Conservation (phyloP, 1,140 invertebrate genomes). For the Campoletis sonorensis region DNA sequence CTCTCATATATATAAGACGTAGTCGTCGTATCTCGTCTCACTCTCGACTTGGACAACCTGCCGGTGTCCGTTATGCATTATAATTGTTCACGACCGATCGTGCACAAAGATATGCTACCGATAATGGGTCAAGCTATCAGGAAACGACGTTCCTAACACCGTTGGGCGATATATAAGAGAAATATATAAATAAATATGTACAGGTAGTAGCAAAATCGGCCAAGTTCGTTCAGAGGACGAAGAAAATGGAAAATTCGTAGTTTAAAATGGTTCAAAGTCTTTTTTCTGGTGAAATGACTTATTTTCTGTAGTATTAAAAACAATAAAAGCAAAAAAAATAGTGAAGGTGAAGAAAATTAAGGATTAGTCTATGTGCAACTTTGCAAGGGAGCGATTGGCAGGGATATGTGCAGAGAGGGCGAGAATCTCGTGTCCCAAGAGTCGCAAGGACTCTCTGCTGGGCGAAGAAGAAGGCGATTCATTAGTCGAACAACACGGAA, state of each 20-base stretch:
- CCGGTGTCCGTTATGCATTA: conserved; percentile 61
- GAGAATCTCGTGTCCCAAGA: conserved; percentile 39
- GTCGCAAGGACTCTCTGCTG: conserved; percentile 23
- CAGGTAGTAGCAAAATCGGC: neutral
- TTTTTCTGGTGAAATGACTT: too few species aligned
- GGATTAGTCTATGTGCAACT: neutral
- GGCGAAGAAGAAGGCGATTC: conserved; percentile 70
- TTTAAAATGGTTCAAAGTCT: neutral
- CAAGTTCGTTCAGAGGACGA: neutral
- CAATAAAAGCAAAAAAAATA: too few species aligned
- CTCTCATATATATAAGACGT: conserved; percentile 49
- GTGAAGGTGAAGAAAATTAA: conserved; percentile 22
- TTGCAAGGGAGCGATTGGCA: conserved; percentile 53
- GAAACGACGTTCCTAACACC: conserved; percentile 29
- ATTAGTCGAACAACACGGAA: conserved; percentile 76
- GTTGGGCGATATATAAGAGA: neutral
- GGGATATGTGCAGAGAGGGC: conserved; percentile 35
- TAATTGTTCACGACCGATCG: conserved; percentile 50
- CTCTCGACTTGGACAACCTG: conserved; percentile 48
- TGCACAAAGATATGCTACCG: conserved; percentile 51
- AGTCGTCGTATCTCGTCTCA: conserved; percentile 54
- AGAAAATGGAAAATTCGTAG: neutral
- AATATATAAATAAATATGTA: neutral
- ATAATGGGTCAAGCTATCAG: conserved; percentile 51
- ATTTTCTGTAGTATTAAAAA: too few species aligned